These are phyloP conservation scores for Diorhabda sublineata DNA, from an alignment of 1,140 invertebrate genomes.

Conservation along the genomic window DNA sequence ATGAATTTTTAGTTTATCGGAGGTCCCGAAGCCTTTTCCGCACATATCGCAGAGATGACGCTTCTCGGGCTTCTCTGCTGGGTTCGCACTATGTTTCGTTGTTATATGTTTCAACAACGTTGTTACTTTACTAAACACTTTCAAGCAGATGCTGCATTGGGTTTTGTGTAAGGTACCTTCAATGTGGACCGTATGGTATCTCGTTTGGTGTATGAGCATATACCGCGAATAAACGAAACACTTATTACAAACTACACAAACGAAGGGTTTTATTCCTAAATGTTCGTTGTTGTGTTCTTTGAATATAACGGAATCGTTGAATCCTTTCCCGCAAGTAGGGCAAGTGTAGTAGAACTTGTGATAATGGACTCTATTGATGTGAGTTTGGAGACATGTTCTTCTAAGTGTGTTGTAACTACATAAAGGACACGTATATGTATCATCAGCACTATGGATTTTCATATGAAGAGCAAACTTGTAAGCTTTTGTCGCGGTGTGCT, in stretches of 20 bases:
- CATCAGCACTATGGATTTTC: conserved; percentile 26
- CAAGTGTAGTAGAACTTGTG: conserved; percentile 49
- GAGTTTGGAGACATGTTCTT: conserved; percentile 31
- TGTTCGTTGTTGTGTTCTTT: conserved; percentile 61
- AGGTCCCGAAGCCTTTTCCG: conserved; percentile 53
- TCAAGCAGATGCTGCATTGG: conserved; percentile 46
- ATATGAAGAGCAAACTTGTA: conserved; percentile 36
- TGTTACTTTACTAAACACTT: conserved; percentile 48
- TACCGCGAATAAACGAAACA: conserved; percentile 48
- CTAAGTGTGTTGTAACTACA: conserved; percentile 34
- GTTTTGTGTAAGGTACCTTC: conserved; percentile 36
- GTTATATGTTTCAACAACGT: conserved; percentile 53
- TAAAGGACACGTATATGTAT: conserved; percentile 32
- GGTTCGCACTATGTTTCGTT: conserved; percentile 47
- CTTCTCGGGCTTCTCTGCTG: conserved; percentile 29
- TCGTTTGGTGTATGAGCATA: conserved; percentile 44
- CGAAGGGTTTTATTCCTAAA: conserved; percentile 63
- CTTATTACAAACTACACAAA: conserved; percentile 60
- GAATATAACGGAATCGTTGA: conserved; percentile 39
- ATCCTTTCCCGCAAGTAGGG: conserved; percentile 52
- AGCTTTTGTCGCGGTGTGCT: conserved; percentile 29
- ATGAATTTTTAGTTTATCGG: conserved; percentile 59
- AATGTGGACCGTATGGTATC: conserved; percentile 48
- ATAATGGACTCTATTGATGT: conserved; percentile 39
- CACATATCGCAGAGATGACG: conserved; percentile 45